phyloP scores from a whole-genome alignment of 2,888 invertebrate genomes.

The Tupiocoris notatus region DNA sequence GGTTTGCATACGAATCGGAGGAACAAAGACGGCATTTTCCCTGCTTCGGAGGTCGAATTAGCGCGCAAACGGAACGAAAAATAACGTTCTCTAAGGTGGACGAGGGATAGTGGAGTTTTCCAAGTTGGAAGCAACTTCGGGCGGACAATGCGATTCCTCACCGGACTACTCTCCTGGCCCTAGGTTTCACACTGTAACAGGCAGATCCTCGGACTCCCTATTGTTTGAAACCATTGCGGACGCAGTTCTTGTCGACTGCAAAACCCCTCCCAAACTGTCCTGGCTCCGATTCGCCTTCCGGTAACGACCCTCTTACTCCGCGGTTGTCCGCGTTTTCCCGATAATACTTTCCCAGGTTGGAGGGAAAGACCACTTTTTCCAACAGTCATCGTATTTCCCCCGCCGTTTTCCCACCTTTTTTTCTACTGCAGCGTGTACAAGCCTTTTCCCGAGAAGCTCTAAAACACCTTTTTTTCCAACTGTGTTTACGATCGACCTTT shows the following conservation, averaged over 20 bases:
- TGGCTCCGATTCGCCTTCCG: background rate
- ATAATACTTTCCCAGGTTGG: background rate
- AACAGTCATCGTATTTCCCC: background rate
- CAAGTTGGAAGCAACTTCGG: background rate
- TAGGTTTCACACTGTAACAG: background rate
- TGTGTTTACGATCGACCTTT: background rate
- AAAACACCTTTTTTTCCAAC: background rate
- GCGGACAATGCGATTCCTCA: background rate
- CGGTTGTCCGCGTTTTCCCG: background rate
- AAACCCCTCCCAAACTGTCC: background rate
- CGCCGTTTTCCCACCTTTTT: background rate
- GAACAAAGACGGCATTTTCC: background rate
- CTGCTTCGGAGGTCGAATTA: background rate
- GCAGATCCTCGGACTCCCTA: background rate
- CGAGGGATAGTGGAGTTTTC: background rate
- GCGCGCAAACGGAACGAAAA: background rate
- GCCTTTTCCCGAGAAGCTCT: background rate
- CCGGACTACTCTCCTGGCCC: background rate
- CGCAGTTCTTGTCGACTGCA: background rate
- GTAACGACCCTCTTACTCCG: background rate
- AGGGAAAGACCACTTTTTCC: background rate
- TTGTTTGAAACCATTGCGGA: background rate
- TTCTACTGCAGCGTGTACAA: background rate
- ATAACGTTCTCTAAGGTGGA: no score
- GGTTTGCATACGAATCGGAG: background rate